Evolutionary conservation across 2,888 invertebrate species (phyloP), one percentile per base, ranked within the genome.

Genomic region (Drosophila nr. medialis): DNA sequence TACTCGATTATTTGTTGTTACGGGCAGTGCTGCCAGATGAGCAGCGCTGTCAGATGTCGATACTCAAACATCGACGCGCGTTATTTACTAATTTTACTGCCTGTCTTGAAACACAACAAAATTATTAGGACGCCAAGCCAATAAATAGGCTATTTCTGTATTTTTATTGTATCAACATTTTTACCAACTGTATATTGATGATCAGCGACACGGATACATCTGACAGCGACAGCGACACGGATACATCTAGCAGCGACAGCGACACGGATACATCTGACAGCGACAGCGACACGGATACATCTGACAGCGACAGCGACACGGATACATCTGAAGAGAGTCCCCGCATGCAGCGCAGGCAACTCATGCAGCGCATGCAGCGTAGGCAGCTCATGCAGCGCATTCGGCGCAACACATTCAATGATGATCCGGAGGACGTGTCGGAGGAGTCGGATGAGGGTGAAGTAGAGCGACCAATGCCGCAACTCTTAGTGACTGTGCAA

Each of bases 31-130:
- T 66, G 59, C 69, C 65, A 69, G 29, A 53, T 13, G 2, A 29
- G 0, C 27, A 36, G 36, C 18, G 65, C 10, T 72, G 61, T 56
- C 59, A 42, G n/a, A 66, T 29, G 6, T 10, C 10, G 18, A 11
- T 29, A 34, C 6, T 24, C 30, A 1, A 36, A 59, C 53, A 34
- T 40, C 40, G 64, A 60, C 69, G 60, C 70, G 70, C 75, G 27
- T 13, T 21, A 62, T 40, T 13, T 18, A 65, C 34, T 36, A 29
- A 24, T 15, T 24, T 50, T 24, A 21, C 4, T 38, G 34, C 32
- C 21, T n/a, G 40, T 18, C 18, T n/a, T 10, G 18, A 30, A 54
- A 21, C 27, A 55, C 48, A 36, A 10, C 8, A 55, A 32, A 7
- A 32, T 27, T 45, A 34, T 34, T 24, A 60, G 0, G 30, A 48